Base-by-base conservation (phyloP, 2,797 vertebrate genomes). In the Carapus acus region DNA sequence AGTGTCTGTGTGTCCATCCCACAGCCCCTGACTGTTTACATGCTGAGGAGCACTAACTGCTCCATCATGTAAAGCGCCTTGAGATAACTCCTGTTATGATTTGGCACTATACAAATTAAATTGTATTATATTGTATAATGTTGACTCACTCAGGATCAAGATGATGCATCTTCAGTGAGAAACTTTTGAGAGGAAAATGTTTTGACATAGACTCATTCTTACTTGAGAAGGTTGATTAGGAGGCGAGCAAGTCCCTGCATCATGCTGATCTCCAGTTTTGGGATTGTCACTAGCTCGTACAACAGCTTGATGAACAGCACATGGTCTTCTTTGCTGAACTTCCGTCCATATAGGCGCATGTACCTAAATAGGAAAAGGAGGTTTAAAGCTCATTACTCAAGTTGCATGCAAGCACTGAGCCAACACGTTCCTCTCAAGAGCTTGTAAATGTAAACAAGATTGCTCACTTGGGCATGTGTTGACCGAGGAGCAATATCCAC, bases 251-350 rank as follows among this genome's bases (percentile, higher is more conserved):
- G 94, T 57, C 93, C 92, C 78, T 96, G 95, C 94, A 97, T 94
- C 93, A 98, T 96, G 81, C 94, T 98, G 86, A 96, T 95, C 86
- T 98, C 95, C 83, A 98, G 87, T 73, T 85, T 92, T 34, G 93
- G 92, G 71, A 97, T 91, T 1, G 91, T 94, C 75, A 98, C 92
- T 87, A 98, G 85, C 84, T 97, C 94, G 0, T 95, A 98, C 29
- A 98, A 76, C 65, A 98, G 80, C 76, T 94, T 97, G 84, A 98
- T 90, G 69, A 98, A 98, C 69, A 96, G 89, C 68, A 98, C 92
- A 62, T 98, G 96, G 86, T 98, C 95, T 86, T 98, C 94, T 86
- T 94, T 96, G 88, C 91, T 95, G 85, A 98, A 98, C 82, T 98
- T 98, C 60, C 96, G 90, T 16, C 96, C 96, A 72, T 96, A 98